phyloP scores from a whole-genome alignment of 2,113 vertebrate genomes.

The Carettochelys insculpta region DNA sequence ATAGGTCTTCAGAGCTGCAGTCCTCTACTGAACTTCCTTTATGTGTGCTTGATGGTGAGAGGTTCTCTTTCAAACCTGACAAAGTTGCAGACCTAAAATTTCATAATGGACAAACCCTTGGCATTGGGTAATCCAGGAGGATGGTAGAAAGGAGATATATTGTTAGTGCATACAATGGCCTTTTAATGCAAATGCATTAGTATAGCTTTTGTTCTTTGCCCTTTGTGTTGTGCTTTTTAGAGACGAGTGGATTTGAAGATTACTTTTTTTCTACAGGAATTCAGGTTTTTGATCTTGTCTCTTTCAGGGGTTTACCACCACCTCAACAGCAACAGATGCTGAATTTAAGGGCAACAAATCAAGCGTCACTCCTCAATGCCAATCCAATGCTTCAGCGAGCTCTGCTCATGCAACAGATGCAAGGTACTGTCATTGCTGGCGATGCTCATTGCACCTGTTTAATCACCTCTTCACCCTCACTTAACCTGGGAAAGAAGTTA shows the following conservation, averaged over 20 bases:
- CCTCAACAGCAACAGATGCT: constrained; percentile 86
- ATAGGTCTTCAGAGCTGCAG: constrained; percentile 50
- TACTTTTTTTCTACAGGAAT: background rate
- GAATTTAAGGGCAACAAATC: constrained; percentile 84
- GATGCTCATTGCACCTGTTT: constrained; percentile 37
- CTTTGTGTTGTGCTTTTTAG: background rate
- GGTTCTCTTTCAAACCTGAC: constrained; percentile 50
- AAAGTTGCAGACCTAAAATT: constrained; percentile 52
- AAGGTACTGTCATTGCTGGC: constrained; percentile 82
- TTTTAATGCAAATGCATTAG: background rate
- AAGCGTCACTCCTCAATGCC: constrained; percentile 86
- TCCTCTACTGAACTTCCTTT: constrained; percentile 59
- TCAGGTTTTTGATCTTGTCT: constrained; percentile 28
- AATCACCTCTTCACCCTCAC: constrained; percentile 4
- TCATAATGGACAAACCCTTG: constrained; percentile 66
- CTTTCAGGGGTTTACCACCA: constrained; percentile 76
- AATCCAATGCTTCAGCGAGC: constrained; percentile 93
- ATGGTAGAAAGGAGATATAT: constrained; percentile 51
- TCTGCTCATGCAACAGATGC: constrained; percentile 95
- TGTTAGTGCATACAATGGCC: background rate
- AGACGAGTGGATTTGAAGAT: background rate
- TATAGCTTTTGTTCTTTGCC: background rate
- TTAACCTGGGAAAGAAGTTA: background rate
- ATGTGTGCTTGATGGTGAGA: constrained; percentile 63
- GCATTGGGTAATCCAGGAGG: constrained; percentile 63